Base-by-base conservation (phyloP, 2,888 invertebrate genomes). In the Rhyacophila evoluta region DNA sequence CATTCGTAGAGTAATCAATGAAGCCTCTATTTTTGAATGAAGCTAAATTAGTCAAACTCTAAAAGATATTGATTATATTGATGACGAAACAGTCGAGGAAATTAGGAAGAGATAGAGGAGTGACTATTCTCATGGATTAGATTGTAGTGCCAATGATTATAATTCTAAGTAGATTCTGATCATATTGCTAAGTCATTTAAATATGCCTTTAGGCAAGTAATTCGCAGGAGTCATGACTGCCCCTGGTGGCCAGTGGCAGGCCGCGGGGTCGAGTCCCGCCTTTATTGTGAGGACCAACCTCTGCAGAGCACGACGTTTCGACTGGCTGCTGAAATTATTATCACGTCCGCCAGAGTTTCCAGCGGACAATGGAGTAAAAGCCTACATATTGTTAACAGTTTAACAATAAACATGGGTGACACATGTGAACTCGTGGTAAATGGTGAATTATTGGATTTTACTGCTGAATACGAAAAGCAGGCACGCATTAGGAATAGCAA, bases 181-280 rank as follows among this genome's bases (percentile, higher is more conserved):
- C n/a, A 15, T 19, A 55, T 19, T 55, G n/a, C n/a, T 19, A 2
- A 55, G 19, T 55, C 19, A 15, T 19, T 19, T 1, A 8, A 8
- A 19, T 55, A 19, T 19, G 19, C 55, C 55, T 19, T 19, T 1
- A 55, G 55, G 55, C 55, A 55, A 19, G 12, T 55, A 55, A 55
- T 55, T 55, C 19, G 55, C 25, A 55, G 19, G 12, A 41, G 55
- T 55, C 55, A 55, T 55, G 72, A 33, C 72, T 33, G 37, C 37
- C 27, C 37, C 37, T 27, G 72, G 27, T 37, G 36, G 72, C 37
- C 38, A 36, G 19, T 41, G 77, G 38, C 72, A 39, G 72, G 72
- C 71, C 76, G 71, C 67, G 71, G 76, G 76, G 76, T 77, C 77
- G 77, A 39, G 39, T 77, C 29, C 72, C 41, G 77, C 77, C 27